Conservation (phyloP, 2,888 invertebrate genomes). For the Sussaba pulchella region DNA sequence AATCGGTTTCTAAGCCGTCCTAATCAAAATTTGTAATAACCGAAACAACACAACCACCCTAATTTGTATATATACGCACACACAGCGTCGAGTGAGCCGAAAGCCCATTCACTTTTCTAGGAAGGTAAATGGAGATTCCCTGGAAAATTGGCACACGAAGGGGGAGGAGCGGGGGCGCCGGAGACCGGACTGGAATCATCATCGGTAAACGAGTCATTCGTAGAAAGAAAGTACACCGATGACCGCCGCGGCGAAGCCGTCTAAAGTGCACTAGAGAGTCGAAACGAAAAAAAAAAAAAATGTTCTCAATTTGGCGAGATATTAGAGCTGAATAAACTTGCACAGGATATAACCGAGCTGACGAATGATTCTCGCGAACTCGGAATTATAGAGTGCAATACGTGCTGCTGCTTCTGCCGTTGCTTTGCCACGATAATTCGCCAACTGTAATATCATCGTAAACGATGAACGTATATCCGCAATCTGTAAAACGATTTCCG, state of each 20-base stretch:
- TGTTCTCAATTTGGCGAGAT: constrained; percentile 15
- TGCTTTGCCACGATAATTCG: constrained; percentile 25
- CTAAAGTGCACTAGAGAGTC: constrained; percentile 20
- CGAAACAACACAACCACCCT: too few species aligned
- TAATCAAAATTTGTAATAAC: too few species aligned
- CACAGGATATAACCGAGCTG: constrained; percentile 9
- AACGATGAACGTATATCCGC: constrained; percentile 34
- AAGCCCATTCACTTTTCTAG: constrained; percentile 54
- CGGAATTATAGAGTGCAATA: constrained; percentile 9
- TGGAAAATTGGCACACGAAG: constrained; percentile 40
- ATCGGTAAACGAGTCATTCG: constrained; percentile 42
- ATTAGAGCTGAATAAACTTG: constrained; percentile 24
- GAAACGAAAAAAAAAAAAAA: not conserved
- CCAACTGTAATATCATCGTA: constrained; percentile 37
- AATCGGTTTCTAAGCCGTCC: too few species aligned
- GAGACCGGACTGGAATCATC: constrained; percentile 38
- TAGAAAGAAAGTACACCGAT: constrained; percentile 32
- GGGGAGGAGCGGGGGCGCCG: not conserved
- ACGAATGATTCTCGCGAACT: constrained; percentile 2
- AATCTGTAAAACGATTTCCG: constrained; percentile 43
- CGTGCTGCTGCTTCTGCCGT: not conserved
- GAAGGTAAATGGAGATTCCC: constrained; percentile 49
- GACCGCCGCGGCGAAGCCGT: not conserved
- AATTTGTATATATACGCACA: constrained; percentile 2
- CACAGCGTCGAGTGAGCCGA: not conserved